These are phyloP conservation scores for Neofelis nebulosa DNA, from an alignment of 2,113 vertebrate species.

Conservation along the genomic window DNA sequence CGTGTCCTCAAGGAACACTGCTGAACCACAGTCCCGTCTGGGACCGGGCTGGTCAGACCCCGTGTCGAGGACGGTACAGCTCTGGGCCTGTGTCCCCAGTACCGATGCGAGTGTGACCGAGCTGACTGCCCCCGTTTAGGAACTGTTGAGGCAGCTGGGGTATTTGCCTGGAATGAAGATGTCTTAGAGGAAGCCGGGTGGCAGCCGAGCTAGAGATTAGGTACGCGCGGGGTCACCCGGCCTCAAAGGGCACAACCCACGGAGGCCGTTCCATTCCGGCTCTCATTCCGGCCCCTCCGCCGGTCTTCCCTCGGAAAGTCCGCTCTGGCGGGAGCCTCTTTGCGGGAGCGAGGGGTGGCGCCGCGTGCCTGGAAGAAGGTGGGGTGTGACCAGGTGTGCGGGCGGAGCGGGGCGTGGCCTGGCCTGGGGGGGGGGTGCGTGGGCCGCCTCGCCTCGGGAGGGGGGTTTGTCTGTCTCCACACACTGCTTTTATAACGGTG, in stretches of 20 bases:
- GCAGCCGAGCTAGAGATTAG: background rate
- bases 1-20: background rate
- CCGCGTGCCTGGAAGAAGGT: background rate
- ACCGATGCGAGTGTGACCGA: background rate
- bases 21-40: background rate
- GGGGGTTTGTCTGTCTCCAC: background rate
- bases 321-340: background rate
- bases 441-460: background rate
- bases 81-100: background rate
- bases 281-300: background rate
- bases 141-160: background rate
- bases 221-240: fast-evolving
- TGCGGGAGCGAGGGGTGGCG: background rate
- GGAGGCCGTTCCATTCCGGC: background rate
- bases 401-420: background rate
- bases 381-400: background rate
- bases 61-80: background rate
- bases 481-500: background rate
- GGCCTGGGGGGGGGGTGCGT: fast-evolving
- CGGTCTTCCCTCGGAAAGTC: background rate
- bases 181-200: background rate
- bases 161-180: background rate
- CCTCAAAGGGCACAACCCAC: background rate
- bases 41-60: background rate
- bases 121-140: background rate